These are phyloP conservation scores for Ceratina calcarata DNA, from an alignment of 1,140 invertebrate genomes.

Conservation along the genomic window DNA sequence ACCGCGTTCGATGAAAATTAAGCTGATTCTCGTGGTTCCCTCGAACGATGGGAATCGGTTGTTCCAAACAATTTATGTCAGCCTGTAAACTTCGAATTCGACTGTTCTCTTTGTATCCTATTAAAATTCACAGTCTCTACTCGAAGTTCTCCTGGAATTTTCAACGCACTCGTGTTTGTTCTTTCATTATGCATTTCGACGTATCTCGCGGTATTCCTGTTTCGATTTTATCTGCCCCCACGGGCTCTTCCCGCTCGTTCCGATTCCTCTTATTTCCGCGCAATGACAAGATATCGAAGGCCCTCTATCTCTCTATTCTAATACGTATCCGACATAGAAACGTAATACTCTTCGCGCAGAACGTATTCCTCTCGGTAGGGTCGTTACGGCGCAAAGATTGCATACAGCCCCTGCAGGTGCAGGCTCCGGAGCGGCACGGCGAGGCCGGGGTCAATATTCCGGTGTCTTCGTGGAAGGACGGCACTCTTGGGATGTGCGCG, in stretches of 20 bases:
- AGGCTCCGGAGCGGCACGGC: slow-evolving; percentile 2
- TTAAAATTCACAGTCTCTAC: too few species aligned
- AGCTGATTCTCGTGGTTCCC: not conserved
- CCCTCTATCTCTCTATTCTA: slow-evolving; percentile 46
- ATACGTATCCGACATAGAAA: slow-evolving; percentile 43
- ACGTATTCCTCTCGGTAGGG: slow-evolving; percentile 50
- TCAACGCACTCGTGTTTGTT: slow-evolving; percentile 59
- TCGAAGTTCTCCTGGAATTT: slow-evolving; percentile 51
- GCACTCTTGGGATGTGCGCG: slow-evolving; percentile 21
- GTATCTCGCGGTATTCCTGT: slow-evolving; percentile 44
- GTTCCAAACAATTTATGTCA: too few species aligned
- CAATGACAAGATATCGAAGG: slow-evolving; percentile 41
- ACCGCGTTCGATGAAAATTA: not conserved
- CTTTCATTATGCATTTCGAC: slow-evolving; percentile 47
- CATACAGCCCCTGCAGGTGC: slow-evolving; percentile 51
- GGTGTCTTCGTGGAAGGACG: slow-evolving; percentile 49
- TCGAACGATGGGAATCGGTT: not conserved
- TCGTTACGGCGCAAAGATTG: slow-evolving; percentile 53
- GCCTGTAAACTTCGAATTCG: not conserved
- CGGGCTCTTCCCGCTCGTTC: slow-evolving; percentile 17
- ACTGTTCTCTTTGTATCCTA: slow-evolving; percentile 7
- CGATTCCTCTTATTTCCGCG: slow-evolving; percentile 36
- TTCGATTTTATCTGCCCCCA: slow-evolving; percentile 33
- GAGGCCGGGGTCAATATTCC: slow-evolving; percentile 44
- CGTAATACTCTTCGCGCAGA: slow-evolving; percentile 39